Evolutionary conservation across 2,113 vertebrate species (phyloP).

Genomic region (Delphinapterus leucas): DNA sequence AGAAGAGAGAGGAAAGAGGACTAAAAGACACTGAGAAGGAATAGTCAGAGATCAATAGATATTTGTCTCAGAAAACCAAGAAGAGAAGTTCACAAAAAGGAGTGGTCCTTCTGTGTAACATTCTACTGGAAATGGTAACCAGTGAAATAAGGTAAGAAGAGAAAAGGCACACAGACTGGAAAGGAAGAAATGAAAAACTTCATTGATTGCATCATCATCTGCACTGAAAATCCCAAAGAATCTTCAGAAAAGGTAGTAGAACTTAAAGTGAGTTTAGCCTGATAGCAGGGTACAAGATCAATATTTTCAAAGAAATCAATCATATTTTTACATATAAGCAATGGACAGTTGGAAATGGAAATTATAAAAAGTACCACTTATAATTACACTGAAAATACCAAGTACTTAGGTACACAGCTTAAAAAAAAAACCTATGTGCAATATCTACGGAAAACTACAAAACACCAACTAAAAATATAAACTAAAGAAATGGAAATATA

Average conservation of each 20-base stretch:
- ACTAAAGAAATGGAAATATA: not conserved
- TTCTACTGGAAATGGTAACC: not conserved
- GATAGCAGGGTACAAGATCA: not conserved
- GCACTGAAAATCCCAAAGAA: not conserved
- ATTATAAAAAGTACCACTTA: not conserved
- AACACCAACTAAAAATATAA: not conserved
- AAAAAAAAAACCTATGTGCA: not conserved
- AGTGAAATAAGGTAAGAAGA: not conserved
- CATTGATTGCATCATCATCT: not conserved
- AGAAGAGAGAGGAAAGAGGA: not conserved
- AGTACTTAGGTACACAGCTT: not conserved
- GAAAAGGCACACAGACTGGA: not conserved
- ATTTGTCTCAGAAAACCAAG: not conserved
- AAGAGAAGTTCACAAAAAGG: not conserved
- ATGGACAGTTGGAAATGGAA: not conserved
- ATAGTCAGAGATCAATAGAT: not conserved
- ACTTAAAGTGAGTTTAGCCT: not conserved
- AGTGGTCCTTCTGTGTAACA: not conserved
- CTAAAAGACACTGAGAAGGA: not conserved
- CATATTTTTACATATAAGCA: not conserved
- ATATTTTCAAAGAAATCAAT: not conserved
- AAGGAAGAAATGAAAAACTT: not conserved
- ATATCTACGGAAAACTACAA: not conserved
- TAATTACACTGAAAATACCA: not conserved
- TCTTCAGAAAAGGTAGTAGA: not conserved